Evolutionary conservation across 1,140 invertebrate species (phyloP).

Genomic region (Globodera ellingtonae): DNA sequence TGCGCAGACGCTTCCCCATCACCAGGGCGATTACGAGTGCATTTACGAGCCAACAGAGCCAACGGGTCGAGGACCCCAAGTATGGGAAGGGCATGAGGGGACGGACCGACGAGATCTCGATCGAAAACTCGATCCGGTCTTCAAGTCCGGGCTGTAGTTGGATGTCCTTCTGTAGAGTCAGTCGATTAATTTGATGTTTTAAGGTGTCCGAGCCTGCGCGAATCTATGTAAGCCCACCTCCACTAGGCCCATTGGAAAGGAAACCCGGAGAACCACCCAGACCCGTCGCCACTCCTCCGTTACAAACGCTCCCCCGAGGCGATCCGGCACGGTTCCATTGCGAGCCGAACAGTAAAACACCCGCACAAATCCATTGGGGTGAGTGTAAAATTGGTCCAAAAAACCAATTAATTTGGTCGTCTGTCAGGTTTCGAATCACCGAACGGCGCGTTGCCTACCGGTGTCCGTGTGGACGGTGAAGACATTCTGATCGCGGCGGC

Average conservation of each 20-base stretch:
- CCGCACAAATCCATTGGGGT: conserved; percentile 59
- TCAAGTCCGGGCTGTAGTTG: no score
- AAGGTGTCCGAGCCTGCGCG: conserved; percentile 39
- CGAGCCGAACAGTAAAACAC: conserved; percentile 55
- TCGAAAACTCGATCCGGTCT: no score
- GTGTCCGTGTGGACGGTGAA: conserved; percentile 55
- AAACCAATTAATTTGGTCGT: not conserved
- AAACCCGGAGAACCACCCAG: conserved; percentile 48
- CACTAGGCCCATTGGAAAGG: not conserved
- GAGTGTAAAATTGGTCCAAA: not conserved
- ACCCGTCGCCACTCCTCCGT: conserved; percentile 61
- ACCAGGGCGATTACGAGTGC: conserved; percentile 61
- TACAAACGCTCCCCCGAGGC: conserved; percentile 57
- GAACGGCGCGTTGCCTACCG: conserved; percentile 54
- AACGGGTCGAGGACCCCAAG: conserved; percentile 41
- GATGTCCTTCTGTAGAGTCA: not conserved
- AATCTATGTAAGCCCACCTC: conserved; percentile 35
- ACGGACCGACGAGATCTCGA: no score
- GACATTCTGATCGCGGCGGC: conserved; percentile 55
- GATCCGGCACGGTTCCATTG: conserved; percentile 60
- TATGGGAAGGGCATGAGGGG: not conserved
- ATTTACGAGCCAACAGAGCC: conserved; percentile 35
- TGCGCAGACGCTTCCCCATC: conserved; percentile 22
- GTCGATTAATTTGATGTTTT: not conserved
- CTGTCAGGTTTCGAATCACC: conserved; percentile 34